A percentile compares a stretch with the other conserved stretches of the same genome.
These are phyloP conservation scores for Periophthalmodon schlosseri DNA, from an alignment of 2,113 vertebrate species.

Conservation along the genomic window DNA sequence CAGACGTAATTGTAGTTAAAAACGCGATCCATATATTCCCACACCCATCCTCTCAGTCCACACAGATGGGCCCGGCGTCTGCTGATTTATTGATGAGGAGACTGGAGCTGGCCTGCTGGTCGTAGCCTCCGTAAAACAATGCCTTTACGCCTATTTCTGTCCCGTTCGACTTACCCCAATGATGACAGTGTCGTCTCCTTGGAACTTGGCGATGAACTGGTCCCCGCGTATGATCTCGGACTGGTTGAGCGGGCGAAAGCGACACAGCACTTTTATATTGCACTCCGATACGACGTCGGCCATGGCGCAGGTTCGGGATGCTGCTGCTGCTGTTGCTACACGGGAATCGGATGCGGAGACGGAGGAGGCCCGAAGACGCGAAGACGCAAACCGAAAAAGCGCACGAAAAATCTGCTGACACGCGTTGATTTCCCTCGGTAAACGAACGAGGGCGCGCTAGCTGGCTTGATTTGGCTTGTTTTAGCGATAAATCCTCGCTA, in stretches of 20 bases:
- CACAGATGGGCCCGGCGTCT: conserved; percentile 31
- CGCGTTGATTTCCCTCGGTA: conserved; percentile 11
- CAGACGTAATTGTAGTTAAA: not conserved
- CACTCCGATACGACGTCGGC: conserved; percentile 82
- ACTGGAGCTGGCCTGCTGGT: conserved; percentile 2
- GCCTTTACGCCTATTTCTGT: not conserved
- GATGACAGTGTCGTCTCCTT: conserved; percentile 84
- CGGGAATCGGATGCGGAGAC: not conserved
- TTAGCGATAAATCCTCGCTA: not conserved
- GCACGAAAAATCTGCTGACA: conserved; percentile 7
- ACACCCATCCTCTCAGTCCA: not conserved
- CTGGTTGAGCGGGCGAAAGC: conserved; percentile 87
- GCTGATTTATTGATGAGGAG: conserved; percentile 65
- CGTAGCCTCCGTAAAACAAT: conserved; percentile 45
- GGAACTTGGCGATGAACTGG: conserved; percentile 84
- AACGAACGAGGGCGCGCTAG: not conserved
- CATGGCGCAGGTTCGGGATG: conserved; percentile 74
- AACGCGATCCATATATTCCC: not conserved
- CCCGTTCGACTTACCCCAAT: conserved; percentile 78
- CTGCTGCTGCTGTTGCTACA: not conserved
- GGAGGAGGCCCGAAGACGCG: conserved; percentile 21
- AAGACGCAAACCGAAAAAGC: conserved; percentile 5
- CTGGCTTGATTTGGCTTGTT: not conserved
- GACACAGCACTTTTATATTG: conserved; percentile 89
- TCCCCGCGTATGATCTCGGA: conserved; percentile 85